Base-by-base conservation (phyloP, 2,888 invertebrate species). In the Drosophila yooni region DNA sequence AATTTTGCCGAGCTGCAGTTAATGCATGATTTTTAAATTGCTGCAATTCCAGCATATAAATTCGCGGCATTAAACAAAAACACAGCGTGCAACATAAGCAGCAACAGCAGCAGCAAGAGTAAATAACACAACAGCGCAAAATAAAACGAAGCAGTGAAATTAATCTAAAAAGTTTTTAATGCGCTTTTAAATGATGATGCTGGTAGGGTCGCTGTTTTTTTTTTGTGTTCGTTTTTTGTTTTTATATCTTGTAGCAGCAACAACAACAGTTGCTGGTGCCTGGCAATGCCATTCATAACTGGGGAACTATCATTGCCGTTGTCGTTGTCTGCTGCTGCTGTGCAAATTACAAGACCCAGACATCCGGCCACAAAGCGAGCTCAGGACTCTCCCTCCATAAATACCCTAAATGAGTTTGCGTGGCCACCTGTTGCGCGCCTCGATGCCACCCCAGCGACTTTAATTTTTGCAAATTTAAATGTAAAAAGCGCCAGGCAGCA, bases 161-260 rank as follows among this genome's bases (percentile, higher is more conserved):
- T 91, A 92, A 91, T 91, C 92, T 91, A 91, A 91, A 91, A 91
- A 91, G 83, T 91, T 91, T 92, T 92, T 92, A 91, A 91, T 91
- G 90, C 90, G 91, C 89, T 92, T 92, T 92, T 92, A 91, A 91
- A 92, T 91, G 90, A 91, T 89, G 87, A 73, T 88, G 82, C 80
- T 76, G 76, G 40, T 60, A 54, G 68, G 60, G 78, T 66, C 69
- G 69, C 40, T 64, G 66, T 64, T 68, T 84, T 76, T 21, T 18
- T 40, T n/a, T 11, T 40, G 0, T 40, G 0, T 38, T 43, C 5
- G 40, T 43, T 43, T 21, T 43, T 43, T 43, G 43, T 43, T 43
- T 43, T 43, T 21, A 43, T 13, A 43, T 43, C 43, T 43, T 43
- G 43, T 11, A 11, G 43, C 43, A 21, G 21, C 21, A 51, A 54